Evolutionary conservation across 2,113 vertebrate species (phyloP).

Genomic region (Ageneiosus marmoratus): DNA sequence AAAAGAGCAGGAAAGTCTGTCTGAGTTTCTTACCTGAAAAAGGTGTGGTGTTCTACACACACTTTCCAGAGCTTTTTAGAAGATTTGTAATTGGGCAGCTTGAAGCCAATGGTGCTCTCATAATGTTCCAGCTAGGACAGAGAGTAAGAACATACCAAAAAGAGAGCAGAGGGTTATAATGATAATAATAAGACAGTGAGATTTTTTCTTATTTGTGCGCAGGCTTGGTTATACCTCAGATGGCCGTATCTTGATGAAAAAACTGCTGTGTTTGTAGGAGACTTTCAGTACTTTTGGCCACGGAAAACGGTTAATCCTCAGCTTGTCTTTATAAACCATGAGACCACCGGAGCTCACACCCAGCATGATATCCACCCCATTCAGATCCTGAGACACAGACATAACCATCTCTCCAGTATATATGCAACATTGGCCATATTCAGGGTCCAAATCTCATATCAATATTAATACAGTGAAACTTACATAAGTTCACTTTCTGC

Average conservation of each 20-base stretch:
- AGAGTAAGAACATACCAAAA: neutral
- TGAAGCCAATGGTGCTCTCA: conserved; percentile 97
- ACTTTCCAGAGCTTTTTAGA: conserved; percentile 99
- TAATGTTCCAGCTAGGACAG: conserved; percentile 87
- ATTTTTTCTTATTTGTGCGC: neutral
- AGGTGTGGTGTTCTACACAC: conserved; percentile 97
- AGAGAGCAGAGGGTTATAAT: neutral
- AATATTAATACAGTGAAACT: neutral
- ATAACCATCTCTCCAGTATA: neutral
- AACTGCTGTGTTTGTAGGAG: conserved; percentile 96
- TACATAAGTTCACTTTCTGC: neutral
- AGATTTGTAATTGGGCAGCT: conserved; percentile 92
- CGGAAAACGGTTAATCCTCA: conserved; percentile 97
- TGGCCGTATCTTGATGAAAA: conserved; percentile 96
- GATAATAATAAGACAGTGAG: neutral
- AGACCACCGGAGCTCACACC: conserved; percentile 96
- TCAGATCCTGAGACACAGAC: conserved; percentile 82
- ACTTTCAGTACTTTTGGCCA: conserved; percentile 99
- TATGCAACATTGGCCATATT: neutral
- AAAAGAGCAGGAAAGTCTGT: neutral
- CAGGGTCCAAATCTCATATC: neutral
- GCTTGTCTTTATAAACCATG: conserved; percentile 96
- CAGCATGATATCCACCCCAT: conserved; percentile 93
- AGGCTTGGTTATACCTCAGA: conserved; percentile 80
- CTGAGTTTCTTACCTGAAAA: conserved; percentile 84